These are phyloP conservation scores for Lethenteron camtschaticum DNA, from an alignment of 2,113 vertebrate species.

Conservation along the genomic window DNA sequence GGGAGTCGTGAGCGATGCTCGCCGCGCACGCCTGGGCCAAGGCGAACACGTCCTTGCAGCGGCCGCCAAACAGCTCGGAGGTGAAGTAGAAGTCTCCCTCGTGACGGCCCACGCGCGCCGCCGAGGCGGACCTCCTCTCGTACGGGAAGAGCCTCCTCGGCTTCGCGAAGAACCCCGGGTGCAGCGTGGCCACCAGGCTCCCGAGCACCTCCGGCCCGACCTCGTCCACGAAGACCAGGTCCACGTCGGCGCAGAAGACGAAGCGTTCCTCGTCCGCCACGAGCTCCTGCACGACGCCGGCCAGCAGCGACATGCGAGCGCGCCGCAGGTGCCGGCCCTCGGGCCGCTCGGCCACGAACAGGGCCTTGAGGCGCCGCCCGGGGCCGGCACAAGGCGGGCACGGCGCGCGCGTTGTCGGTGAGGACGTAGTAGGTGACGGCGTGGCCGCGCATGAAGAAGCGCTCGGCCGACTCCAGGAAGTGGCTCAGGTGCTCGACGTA, in stretches of 20 bases:
- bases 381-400: slow-evolving; percentile 16
- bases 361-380: slow-evolving; percentile 18
- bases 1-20: slow-evolving; percentile 25
- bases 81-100: slow-evolving; percentile 33
- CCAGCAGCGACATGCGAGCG: slow-evolving; percentile 21
- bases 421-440: slow-evolving; percentile 30
- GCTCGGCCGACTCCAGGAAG: slow-evolving; percentile 33
- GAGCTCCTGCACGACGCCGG: slow-evolving; percentile 15
- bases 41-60: slow-evolving; percentile 19
- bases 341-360: slow-evolving; percentile 21
- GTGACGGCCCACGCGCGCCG: slow-evolving; percentile 18
- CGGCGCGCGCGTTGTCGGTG: slow-evolving; percentile 16
- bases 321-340: slow-evolving; percentile 22
- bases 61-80: slow-evolving; percentile 28
- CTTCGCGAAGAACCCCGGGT: slow-evolving; percentile 22
- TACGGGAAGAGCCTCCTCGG: slow-evolving; percentile 19
- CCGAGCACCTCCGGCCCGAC: slow-evolving; percentile 29
- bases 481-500: slow-evolving; percentile 21
- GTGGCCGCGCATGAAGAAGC: slow-evolving; percentile 28
- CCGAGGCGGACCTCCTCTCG: slow-evolving; percentile 17
- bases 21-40: slow-evolving; percentile 21
- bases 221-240: slow-evolving; percentile 26
- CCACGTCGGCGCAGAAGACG: slow-evolving; percentile 29
- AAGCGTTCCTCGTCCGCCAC: slow-evolving; percentile 21
- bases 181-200: slow-evolving; percentile 24